Evolutionary conservation across 2,888 invertebrate genomes (phyloP).

Genomic region (Pterostichus niger): DNA sequence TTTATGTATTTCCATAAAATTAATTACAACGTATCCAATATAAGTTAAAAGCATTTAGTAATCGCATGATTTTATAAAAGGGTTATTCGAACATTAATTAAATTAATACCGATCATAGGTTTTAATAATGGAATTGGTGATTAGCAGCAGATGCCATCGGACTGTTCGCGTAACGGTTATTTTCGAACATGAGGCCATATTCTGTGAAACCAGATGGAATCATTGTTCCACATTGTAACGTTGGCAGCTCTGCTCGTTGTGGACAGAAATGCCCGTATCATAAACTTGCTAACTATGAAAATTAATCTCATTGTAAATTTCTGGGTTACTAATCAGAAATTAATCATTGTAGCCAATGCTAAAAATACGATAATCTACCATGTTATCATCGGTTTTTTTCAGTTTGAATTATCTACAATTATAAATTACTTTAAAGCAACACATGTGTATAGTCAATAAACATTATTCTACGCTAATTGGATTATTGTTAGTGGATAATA

Average conservation of each 20-base stretch:
- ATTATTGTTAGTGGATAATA: too few relatives aligned
- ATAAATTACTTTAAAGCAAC: too few relatives aligned
- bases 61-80: slow-evolving; percentile 46
- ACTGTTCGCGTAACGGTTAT: slow-evolving; percentile 46
- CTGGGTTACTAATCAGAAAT: slow-evolving; percentile 26
- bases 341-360: slow-evolving; percentile 5
- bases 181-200: slow-evolving; percentile 40
- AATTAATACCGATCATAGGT: slow-evolving; percentile 60
- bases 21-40: slow-evolving; percentile 30
- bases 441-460: too few relatives aligned
- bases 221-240: slow-evolving; percentile 54
- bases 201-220: slow-evolving; percentile 49
- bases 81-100: slow-evolving; percentile 49
- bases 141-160: slow-evolving; percentile 59
- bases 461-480: too few relatives aligned
- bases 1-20: slow-evolving; percentile 51
- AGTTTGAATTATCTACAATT: too few relatives aligned
- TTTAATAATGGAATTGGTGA: slow-evolving; percentile 61
- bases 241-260: slow-evolving; percentile 17
- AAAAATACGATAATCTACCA: neutral
- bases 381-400: neutral
- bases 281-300: slow-evolving; percentile 37
- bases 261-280: slow-evolving; percentile 42
- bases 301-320: slow-evolving; percentile 36
- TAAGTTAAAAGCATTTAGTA: slow-evolving; percentile 58